phyloP scores from a whole-genome alignment of 1,140 invertebrate species.

The Andricus grossulariae region DNA sequence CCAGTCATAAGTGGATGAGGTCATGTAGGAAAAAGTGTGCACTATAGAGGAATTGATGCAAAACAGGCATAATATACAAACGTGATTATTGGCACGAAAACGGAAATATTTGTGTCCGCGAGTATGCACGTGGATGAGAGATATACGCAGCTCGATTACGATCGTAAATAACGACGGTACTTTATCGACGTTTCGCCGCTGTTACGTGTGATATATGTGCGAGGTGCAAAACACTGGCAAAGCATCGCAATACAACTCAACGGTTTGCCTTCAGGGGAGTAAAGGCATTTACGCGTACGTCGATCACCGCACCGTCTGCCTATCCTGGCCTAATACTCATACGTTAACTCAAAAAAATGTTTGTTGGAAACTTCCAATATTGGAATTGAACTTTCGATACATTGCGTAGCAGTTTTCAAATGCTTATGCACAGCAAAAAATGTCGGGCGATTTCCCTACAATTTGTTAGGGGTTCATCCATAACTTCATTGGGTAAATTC shows the following conservation, averaged over 20 bases:
- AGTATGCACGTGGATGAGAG: neutral
- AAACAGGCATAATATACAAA: neutral
- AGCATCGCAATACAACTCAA: conserved; percentile 9
- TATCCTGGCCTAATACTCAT: no score
- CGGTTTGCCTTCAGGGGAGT: conserved; percentile 45
- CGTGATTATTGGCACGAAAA: conserved; percentile 35
- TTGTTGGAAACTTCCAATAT: no score
- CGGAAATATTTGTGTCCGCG: conserved; percentile 8
- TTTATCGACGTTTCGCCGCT: conserved; percentile 61
- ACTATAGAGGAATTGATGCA: neutral
- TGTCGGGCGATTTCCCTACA: no score
- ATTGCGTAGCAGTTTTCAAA: no score
- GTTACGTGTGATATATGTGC: conserved; percentile 51
- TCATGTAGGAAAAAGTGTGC: neutral
- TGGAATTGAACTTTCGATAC: no score
- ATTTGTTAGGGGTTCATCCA: no score
- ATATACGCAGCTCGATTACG: conserved; percentile 56
- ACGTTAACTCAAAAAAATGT: no score
- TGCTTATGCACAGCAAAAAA: no score
- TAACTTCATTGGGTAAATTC: no score
- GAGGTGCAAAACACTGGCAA: conserved; percentile 14
- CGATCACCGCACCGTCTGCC: no score
- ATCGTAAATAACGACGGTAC: conserved; percentile 63
- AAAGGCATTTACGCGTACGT: no score
- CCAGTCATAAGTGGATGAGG: neutral